Percentiles rank a stretch among this genome's conserved stretches.
phyloP scores from a whole-genome alignment of 1,140 invertebrate species.

The Dinoponera quadriceps region DNA sequence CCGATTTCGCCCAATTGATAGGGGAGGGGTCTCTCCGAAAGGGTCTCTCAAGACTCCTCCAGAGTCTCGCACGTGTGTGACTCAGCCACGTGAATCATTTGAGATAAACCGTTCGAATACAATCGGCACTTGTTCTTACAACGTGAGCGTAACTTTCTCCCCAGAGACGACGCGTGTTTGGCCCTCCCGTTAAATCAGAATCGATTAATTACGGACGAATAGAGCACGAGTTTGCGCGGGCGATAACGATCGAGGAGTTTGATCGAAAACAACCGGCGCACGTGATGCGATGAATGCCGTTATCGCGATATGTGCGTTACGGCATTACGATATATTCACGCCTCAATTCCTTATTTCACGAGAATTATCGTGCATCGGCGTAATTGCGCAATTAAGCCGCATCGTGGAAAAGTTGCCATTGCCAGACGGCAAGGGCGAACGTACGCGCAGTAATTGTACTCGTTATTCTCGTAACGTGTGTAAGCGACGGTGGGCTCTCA shows the following conservation, averaged over 20 bases:
- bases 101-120: conserved; percentile 55
- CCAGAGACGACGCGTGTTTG: conserved; percentile 1
- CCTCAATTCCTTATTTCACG: conserved; percentile 33
- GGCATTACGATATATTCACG: conserved; percentile 6
- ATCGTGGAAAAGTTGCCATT: conserved; percentile 18
- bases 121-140: conserved; percentile 51
- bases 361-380: background rate
- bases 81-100: conserved; percentile 56
- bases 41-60: conserved; percentile 16
- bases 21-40: background rate
- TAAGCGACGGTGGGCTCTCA: background rate
- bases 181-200: conserved; percentile 22
- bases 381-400: conserved; percentile 47
- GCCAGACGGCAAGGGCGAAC: background rate
- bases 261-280: background rate
- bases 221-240: background rate
- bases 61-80: conserved; percentile 45
- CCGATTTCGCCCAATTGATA: conserved; percentile 27
- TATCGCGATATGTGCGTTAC: background rate
- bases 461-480: conserved; percentile 20
- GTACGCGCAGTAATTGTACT: conserved; percentile 10
- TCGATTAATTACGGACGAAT: conserved; percentile 37
- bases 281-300: background rate
- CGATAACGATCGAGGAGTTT: background rate
- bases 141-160: conserved; percentile 41